Percentiles rank a stretch among this genome's conserved stretches.
These are phyloP conservation scores for Monoplex corrugatus DNA, from an alignment of 2,888 invertebrate genomes.

Conservation along the genomic window DNA sequence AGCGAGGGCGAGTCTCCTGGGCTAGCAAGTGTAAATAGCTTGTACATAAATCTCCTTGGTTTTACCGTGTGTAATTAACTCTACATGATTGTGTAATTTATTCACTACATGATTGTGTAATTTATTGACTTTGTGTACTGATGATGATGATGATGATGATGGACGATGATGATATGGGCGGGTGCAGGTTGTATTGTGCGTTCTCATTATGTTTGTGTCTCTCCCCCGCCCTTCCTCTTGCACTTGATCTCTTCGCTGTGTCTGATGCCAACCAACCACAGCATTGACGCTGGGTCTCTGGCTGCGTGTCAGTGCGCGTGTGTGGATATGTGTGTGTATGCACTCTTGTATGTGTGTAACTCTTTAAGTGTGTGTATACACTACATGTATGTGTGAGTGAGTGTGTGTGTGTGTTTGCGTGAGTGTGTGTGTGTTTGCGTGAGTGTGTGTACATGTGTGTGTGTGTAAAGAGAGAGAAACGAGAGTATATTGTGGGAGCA, in stretches of 20 bases:
- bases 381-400: background rate
- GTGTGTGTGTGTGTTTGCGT: background rate
- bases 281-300: slow-evolving; percentile 28
- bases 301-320: background rate
- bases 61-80: slow-evolving; percentile 34
- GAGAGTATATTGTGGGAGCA: too few relatives aligned
- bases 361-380: background rate
- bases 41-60: slow-evolving; percentile 22
- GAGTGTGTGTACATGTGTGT: background rate
- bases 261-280: background rate
- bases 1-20: background rate
- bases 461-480: too few relatives aligned
- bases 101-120: slow-evolving; percentile 30
- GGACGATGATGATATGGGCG: too few relatives aligned
- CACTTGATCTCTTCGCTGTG: slow-evolving; percentile 33
- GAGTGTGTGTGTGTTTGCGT: background rate
- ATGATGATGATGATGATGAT: background rate
- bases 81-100: slow-evolving; percentile 32
- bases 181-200: background rate
- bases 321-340: background rate
- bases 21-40: background rate
- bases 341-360: background rate
- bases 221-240: background rate
- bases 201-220: background rate
- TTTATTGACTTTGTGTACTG: slow-evolving; percentile 35